Evolutionary conservation across 2,113 vertebrate species (phyloP).

Genomic region (Deroptyus accipitrinus): DNA sequence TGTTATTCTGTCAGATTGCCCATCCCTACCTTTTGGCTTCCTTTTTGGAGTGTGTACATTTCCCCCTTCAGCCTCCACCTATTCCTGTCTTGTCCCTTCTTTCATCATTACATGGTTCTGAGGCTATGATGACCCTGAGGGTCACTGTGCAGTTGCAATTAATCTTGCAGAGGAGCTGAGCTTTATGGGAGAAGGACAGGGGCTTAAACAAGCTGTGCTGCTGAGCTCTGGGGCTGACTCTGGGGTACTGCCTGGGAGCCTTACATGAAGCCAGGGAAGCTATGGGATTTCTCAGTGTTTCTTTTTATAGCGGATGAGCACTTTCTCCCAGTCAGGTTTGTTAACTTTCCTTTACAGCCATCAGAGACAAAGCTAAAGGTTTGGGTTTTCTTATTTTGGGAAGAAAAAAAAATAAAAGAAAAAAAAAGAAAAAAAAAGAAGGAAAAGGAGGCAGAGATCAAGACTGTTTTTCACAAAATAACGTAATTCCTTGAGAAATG

Average conservation of each 20-base stretch:
- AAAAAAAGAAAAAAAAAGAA: no score
- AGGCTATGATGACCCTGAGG: neutral
- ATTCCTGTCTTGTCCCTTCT: neutral
- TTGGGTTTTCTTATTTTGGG: rapidly evolving
- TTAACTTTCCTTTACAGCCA: neutral
- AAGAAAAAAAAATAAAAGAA: neutral
- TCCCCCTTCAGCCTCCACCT: neutral
- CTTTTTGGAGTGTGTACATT: neutral
- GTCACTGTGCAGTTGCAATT: neutral
- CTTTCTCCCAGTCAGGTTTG: neutral
- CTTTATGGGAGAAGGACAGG: rapidly evolving
- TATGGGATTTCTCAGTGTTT: neutral
- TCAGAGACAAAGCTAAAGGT: neutral
- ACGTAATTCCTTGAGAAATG: neutral
- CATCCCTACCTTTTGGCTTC: neutral
- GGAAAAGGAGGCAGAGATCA: neutral
- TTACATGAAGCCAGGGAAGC: neutral
- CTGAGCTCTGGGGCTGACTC: neutral
- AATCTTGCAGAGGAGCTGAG: neutral
- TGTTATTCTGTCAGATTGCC: neutral
- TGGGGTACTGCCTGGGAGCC: neutral
- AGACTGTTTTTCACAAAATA: neutral
- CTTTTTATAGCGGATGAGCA: neutral
- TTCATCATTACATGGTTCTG: neutral
- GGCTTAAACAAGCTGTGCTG: neutral